Evolutionary conservation across 2,797 vertebrate species (phyloP).

Genomic region (Gorsachius magnificus): DNA sequence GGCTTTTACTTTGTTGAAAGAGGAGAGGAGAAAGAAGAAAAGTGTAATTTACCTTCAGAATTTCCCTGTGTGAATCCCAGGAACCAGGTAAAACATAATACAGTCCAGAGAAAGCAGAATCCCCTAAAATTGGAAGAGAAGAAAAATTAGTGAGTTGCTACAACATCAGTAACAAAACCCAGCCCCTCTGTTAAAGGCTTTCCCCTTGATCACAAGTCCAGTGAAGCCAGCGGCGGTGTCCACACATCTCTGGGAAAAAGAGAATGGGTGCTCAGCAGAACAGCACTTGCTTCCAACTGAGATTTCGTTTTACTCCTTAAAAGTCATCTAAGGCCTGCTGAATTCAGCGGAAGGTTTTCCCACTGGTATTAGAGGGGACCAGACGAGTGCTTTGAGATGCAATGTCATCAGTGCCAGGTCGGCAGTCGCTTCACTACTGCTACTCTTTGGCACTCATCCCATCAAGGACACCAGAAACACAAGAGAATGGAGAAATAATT

Average conservation of each 20-base stretch:
- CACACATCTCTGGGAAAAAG: accelerated
- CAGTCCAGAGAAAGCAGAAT: conserved; percentile 88
- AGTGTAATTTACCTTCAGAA: conserved; percentile 88
- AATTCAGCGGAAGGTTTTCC: not conserved
- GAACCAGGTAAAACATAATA: conserved; percentile 87
- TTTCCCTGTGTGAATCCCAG: conserved; percentile 86
- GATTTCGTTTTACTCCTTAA: not conserved
- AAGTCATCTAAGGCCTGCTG: not conserved
- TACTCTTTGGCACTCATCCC: not conserved
- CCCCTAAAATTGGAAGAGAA: conserved; percentile 80
- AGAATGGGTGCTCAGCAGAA: not conserved
- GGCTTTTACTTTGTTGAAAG: not conserved
- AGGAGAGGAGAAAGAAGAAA: not conserved
- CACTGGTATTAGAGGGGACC: not conserved
- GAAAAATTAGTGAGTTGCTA: conserved; percentile 53
- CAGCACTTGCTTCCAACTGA: not conserved
- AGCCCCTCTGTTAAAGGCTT: not conserved
- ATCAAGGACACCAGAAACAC: not conserved
- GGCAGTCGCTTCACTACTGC: not conserved
- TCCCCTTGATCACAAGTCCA: not conserved
- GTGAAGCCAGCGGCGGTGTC: not conserved
- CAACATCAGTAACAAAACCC: not conserved
- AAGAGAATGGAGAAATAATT: not conserved
- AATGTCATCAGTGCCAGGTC: not conserved
- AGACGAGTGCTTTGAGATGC: not conserved